These are phyloP conservation scores for Hydra vulgaris DNA, from an alignment of 30 jellyfish, hydroid and myxozoan genomes.

Conservation along the genomic window DNA sequence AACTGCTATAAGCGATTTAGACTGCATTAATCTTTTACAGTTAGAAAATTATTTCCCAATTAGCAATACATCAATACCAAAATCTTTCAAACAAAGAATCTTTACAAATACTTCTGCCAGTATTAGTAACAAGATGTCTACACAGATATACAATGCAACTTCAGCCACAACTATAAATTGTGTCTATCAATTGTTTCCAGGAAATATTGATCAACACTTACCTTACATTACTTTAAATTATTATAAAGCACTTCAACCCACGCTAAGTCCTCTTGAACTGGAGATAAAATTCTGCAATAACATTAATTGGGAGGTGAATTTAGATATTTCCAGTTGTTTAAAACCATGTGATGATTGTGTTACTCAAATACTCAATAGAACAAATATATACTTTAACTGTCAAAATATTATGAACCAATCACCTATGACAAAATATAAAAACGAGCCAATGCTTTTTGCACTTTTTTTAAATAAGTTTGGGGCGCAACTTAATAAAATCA, in stretches of 20 bases:
- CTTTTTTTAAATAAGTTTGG: conserved; percentile 14
- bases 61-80: no score
- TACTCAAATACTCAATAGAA: conserved; percentile 24
- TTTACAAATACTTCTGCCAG: no score
- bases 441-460: conserved; percentile 15
- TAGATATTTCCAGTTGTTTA: neutral
- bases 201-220: no score
- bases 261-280: conserved; percentile 6
- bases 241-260: neutral
- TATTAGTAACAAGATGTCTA: no score
- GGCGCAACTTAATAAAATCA: neutral
- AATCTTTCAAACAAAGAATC: no score
- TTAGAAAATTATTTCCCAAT: no score
- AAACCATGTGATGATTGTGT: conserved; percentile 10
- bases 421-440: neutral
- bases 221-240: neutral
- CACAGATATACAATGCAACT: no score
- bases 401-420: conserved; percentile 13
- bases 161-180: no score
- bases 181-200: no score
- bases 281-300: conserved; percentile 3
- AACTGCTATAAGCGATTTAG: no score
- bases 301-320: neutral
- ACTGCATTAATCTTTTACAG: no score
- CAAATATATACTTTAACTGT: conserved; percentile 36